phyloP scores from a whole-genome alignment of 2,113 vertebrate species.

The Percopsis transmontana region DNA sequence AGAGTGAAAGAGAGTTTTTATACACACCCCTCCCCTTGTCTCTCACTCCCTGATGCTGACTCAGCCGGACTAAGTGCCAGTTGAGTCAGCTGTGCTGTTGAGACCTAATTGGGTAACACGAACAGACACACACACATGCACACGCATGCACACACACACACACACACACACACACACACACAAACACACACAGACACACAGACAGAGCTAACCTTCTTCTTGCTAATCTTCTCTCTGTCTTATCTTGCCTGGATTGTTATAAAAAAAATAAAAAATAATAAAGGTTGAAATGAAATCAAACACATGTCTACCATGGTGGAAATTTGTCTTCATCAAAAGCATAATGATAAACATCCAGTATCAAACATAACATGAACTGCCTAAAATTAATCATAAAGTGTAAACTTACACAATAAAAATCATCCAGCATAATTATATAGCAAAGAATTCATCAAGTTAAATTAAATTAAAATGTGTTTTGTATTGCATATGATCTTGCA shows the following conservation, averaged over 20 bases:
- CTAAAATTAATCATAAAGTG: too few species aligned
- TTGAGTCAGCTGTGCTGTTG: constrained; percentile 40
- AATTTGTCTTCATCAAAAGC: too few species aligned
- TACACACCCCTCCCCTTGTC: neutral
- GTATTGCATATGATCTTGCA: too few species aligned
- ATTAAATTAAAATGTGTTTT: too few species aligned
- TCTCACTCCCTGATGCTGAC: constrained; percentile 32
- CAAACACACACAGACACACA: neutral
- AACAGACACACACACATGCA: constrained; percentile 10
- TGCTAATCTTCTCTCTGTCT: neutral
- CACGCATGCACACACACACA: neutral
- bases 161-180: neutral
- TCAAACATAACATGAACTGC: too few species aligned
- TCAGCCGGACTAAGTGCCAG: constrained; percentile 30
- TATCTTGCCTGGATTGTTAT: neutral
- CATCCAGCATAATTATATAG: too few species aligned
- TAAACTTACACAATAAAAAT: too few species aligned
- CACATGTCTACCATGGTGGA: too few species aligned
- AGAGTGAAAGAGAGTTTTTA: constrained; percentile 16
- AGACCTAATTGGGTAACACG: constrained; percentile 29
- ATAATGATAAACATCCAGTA: too few species aligned
- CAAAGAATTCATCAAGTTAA: too few species aligned
- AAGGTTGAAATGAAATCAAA: too few species aligned
- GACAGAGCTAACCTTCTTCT: neutral
- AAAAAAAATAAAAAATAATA: too few species aligned